These are phyloP conservation scores for Cephus sareptanus DNA, from an alignment of 2,888 invertebrate genomes.

Conservation along the genomic window DNA sequence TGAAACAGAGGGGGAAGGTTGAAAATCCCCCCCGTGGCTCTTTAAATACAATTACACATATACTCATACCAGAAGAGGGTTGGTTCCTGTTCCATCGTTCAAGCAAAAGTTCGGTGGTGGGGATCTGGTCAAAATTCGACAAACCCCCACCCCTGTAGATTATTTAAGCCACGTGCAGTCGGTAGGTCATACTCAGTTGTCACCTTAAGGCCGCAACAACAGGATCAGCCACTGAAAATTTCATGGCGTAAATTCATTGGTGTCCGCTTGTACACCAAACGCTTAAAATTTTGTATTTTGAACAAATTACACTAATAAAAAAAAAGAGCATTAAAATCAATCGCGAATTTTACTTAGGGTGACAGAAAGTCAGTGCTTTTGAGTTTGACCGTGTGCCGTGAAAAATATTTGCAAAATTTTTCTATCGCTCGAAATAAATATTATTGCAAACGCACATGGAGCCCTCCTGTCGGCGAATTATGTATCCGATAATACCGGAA, in stretches of 20 bases:
- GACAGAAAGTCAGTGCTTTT: background rate
- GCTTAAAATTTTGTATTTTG: background rate
- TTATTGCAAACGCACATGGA: constrained; percentile 21
- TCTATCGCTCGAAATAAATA: background rate
- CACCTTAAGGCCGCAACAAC: constrained; percentile 29
- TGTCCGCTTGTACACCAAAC: background rate
- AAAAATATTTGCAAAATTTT: background rate
- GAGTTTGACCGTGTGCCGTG: background rate
- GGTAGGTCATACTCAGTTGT: constrained; percentile 45
- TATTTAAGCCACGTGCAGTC: constrained; percentile 48
- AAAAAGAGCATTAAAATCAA: background rate
- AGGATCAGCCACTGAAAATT: constrained; percentile 18
- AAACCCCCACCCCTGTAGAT: constrained; percentile 28
- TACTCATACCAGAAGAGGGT: constrained; percentile 19
- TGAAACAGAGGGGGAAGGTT: constrained; percentile 10
- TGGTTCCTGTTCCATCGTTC: background rate
- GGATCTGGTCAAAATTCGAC: constrained; percentile 5
- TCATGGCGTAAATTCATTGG: background rate
- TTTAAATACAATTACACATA: constrained; percentile 52
- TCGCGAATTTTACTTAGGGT: background rate
- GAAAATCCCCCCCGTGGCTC: constrained; percentile 31
- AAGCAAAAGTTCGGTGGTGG: background rate
- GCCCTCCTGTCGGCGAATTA: constrained; percentile 19
- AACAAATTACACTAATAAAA: background rate
- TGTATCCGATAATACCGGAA: constrained; percentile 41